Evolutionary conservation across 2,797 vertebrate genomes (phyloP).

Genomic region (Paramormyrops hopkinsi): DNA sequence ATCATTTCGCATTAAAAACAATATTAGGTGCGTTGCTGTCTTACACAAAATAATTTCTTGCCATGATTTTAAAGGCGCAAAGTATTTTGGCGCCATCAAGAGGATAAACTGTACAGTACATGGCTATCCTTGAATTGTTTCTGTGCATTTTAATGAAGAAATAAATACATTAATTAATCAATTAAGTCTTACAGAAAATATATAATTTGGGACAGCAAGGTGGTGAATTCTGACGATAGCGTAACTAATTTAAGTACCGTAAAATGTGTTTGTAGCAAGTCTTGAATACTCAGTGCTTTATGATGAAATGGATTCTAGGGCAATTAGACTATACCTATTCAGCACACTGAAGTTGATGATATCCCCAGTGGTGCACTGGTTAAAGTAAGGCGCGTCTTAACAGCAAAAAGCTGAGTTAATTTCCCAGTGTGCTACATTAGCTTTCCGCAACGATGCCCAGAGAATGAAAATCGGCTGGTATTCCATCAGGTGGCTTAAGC

Average conservation of each 20-base stretch:
- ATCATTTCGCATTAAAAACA: slow-evolving; percentile 12
- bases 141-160: neutral
- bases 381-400: neutral
- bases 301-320: neutral
- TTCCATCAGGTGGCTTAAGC: neutral
- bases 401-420: neutral
- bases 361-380: neutral
- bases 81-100: slow-evolving; percentile 39
- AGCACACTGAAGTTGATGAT: neutral
- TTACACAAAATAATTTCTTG: neutral
- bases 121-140: neutral
- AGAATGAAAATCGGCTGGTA: neutral
- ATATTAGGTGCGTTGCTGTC: neutral
- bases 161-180: neutral
- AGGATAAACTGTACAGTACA: slow-evolving; percentile 20
- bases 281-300: neutral
- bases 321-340: neutral
- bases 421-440: neutral
- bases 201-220: neutral
- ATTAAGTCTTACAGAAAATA: neutral
- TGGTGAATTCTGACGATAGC: neutral
- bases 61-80: neutral
- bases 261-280: neutral
- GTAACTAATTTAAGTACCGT: neutral
- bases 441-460: neutral